Base-by-base conservation (phyloP, 2,888 invertebrate genomes). In the Julus scandinavius region DNA sequence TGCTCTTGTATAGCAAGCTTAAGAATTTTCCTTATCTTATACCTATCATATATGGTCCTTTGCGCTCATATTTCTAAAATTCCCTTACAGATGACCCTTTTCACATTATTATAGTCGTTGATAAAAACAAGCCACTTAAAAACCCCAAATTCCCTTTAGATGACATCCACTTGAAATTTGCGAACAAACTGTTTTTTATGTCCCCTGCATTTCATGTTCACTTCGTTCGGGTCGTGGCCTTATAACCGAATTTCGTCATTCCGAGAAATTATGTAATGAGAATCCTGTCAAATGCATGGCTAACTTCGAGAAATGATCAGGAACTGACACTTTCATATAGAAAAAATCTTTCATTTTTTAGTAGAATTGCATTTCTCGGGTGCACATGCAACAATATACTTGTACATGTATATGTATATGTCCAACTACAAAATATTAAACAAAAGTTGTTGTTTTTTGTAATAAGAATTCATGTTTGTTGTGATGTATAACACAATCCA, bases 71-170 rank as follows among this genome's bases (percentile, higher is more conserved):
- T 38, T 38, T 38, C 38, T 9, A 80, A 80, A 11, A 80, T 80
- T 80, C 80, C 38, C 80, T 38, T 80, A 11, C 29, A 13, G 38
- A 38, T 80, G 80, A 80, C 80, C 80, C 38, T 7, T 13, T 80
- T 80, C 38, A 38, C 38, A 80, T 29, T 38, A 11, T 80, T 13
- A 38, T 80, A 80, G 29, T 38, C 6, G 80, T 29, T 38, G 38
- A 80, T 72, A 80, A 80, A 63, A 45, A 29, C 29, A 80, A 80
- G 80, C 80, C 80, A 80, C 80, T 80, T 80, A 80, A 80, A 80
- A 63, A 29, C 11, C 80, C 13, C 29, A 80, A 80, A 80, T 38
- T 80, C 80, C 38, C 29, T 38, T 38, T 80, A 38, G 29, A 80
- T 80, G 80, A 80, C 80, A 80, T 38, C 38, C 80, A 38, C 38